Conservation (phyloP, 1,140 invertebrate species). For the Hormaphis cornu region DNA sequence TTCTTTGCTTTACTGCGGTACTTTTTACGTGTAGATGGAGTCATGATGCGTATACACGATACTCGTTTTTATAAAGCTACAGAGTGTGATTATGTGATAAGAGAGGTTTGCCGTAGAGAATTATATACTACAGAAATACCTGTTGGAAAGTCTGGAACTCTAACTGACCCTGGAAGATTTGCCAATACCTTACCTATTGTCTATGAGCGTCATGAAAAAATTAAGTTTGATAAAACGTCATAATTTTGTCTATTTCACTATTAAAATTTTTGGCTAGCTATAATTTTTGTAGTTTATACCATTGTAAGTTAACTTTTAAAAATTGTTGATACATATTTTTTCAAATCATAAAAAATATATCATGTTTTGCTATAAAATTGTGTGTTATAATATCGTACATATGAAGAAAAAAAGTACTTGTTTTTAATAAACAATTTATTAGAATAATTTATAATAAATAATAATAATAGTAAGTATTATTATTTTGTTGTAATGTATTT, state of each 20-base stretch:
- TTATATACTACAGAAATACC: slow-evolving; percentile 50
- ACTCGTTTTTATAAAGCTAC: slow-evolving; percentile 84
- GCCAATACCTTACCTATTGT: slow-evolving; percentile 12
- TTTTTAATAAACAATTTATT: too few species aligned
- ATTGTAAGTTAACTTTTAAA: background rate
- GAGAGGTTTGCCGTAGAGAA: slow-evolving; percentile 68
- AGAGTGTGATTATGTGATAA: slow-evolving; percentile 60
- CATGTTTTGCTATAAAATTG: too few species aligned
- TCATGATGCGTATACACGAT: slow-evolving; percentile 80
- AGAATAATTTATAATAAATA: too few species aligned
- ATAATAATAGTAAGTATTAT: too few species aligned
- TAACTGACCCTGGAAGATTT: slow-evolving; percentile 23
- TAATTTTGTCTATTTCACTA: background rate
- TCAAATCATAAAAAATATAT: too few species aligned
- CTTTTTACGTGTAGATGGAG: slow-evolving; percentile 89
- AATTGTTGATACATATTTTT: too few species aligned
- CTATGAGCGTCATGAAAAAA: slow-evolving; percentile 19
- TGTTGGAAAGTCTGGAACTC: slow-evolving; percentile 17
- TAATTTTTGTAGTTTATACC: background rate
- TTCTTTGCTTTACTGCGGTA: slow-evolving; percentile 86
- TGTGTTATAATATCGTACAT: too few species aligned
- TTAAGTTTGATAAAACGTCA: background rate
- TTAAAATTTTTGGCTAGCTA: background rate
- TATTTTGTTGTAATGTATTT: too few species aligned
- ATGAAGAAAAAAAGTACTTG: too few species aligned